phyloP scores from a whole-genome alignment of 2,888 invertebrate genomes.

The Bedellia somnulentella region DNA sequence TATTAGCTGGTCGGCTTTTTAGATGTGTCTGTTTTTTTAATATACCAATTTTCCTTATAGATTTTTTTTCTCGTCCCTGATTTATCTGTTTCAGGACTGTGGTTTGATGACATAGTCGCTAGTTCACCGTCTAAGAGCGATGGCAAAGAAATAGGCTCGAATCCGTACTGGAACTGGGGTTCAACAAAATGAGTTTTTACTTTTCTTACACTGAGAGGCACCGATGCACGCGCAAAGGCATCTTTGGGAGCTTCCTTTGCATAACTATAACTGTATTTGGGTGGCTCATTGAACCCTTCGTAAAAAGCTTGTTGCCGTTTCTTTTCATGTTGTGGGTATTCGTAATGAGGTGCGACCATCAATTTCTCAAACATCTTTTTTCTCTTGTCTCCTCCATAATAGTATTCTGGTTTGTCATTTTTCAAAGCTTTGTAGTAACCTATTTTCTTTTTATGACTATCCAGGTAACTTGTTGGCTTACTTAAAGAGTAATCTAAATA shows the following conservation, averaged over 20 bases:
- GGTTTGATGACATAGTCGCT: slow-evolving; percentile 42
- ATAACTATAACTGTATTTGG: slow-evolving; percentile 29
- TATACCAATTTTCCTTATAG: slow-evolving; percentile 49
- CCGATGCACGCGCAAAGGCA: slow-evolving; percentile 30
- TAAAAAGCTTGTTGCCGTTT: slow-evolving; percentile 20
- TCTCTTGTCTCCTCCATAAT: slow-evolving; percentile 15
- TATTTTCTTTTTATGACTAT: slow-evolving; percentile 29
- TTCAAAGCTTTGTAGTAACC: slow-evolving; percentile 39
- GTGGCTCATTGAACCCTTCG: slow-evolving; percentile 25
- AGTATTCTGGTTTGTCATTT: slow-evolving; percentile 29
- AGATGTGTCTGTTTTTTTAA: slow-evolving; percentile 42
- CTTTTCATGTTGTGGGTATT: slow-evolving; percentile 21
- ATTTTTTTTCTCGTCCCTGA: slow-evolving; percentile 41
- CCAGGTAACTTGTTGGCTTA: slow-evolving; percentile 32
- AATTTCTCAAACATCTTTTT: slow-evolving; percentile 22
- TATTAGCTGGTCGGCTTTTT: slow-evolving; percentile 39
- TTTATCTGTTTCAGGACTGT: slow-evolving; percentile 38
- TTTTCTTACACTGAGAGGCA: slow-evolving; percentile 25
- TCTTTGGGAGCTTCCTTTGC: slow-evolving; percentile 28
- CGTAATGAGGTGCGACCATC: slow-evolving; percentile 21
- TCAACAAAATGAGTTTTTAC: slow-evolving; percentile 40
- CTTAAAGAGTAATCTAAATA: slow-evolving; percentile 34
- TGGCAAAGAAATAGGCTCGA: slow-evolving; percentile 40
- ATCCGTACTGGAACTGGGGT: slow-evolving; percentile 52
- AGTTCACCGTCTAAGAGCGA: slow-evolving; percentile 39